These are phyloP conservation scores for Brachyistius frenatus DNA, from an alignment of 2,113 vertebrate species.

Conservation along the genomic window DNA sequence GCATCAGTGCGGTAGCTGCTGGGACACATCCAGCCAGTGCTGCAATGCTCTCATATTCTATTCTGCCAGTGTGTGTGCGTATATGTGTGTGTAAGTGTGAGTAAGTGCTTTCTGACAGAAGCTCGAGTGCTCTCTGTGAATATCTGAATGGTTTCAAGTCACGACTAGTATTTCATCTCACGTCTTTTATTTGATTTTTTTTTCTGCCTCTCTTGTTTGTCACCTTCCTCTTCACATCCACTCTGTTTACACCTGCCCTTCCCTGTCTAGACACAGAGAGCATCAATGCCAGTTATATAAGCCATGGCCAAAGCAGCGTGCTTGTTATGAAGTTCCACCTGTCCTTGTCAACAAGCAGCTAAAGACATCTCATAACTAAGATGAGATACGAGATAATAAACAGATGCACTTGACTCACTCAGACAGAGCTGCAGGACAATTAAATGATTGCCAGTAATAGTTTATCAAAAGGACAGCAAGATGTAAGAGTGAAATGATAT, in stretches of 20 bases:
- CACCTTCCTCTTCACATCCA: slow-evolving; percentile 35
- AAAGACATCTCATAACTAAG: slow-evolving; percentile 12
- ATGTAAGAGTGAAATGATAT: not conserved
- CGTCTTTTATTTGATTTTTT: slow-evolving; percentile 1
- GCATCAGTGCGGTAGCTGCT: slow-evolving; percentile 76
- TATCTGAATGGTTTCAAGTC: slow-evolving; percentile 67
- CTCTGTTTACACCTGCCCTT: slow-evolving; percentile 40
- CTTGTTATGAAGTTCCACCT: slow-evolving; percentile 38
- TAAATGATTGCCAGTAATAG: not conserved
- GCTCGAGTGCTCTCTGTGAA: slow-evolving; percentile 65
- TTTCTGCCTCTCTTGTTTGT: slow-evolving; percentile 14
- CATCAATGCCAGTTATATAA: slow-evolving; percentile 55
- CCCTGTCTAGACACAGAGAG: slow-evolving; percentile 49
- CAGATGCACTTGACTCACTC: not conserved
- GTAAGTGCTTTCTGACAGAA: slow-evolving; percentile 73
- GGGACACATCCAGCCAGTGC: slow-evolving; percentile 77
- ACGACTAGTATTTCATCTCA: slow-evolving; percentile 27
- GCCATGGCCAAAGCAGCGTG: not conserved
- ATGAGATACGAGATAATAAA: slow-evolving; percentile 10
- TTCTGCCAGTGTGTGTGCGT: slow-evolving; percentile 63
- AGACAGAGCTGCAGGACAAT: not conserved
- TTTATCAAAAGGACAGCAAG: slow-evolving; percentile 4
- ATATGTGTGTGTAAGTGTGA: slow-evolving; percentile 41
- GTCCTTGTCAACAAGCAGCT: slow-evolving; percentile 9
- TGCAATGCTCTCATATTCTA: slow-evolving; percentile 82